A percentile compares a stretch with the other conserved stretches of the same genome.
Evolutionary conservation across 2,797 vertebrate genomes (phyloP).

Genomic region (Botia kubotai): DNA sequence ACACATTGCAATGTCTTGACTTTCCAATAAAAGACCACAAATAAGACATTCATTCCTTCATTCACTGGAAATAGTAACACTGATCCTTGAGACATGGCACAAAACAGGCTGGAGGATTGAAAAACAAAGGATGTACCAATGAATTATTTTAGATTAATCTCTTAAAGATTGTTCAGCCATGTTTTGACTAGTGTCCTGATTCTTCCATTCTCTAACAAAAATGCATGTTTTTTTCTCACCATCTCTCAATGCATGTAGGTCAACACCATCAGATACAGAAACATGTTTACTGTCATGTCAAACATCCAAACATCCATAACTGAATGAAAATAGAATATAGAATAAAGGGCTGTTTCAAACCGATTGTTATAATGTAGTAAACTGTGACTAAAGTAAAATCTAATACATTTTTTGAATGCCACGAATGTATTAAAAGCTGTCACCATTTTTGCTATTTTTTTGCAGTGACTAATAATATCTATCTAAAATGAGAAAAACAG

Average conservation of each 20-base stretch:
- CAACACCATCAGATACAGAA: not conserved
- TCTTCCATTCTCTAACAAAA: not conserved
- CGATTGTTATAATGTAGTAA: not conserved
- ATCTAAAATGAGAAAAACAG: not conserved
- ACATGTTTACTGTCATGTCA: not conserved
- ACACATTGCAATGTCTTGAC: slow-evolving; percentile 29
- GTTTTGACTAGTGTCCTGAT: not conserved
- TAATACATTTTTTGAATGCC: not conserved
- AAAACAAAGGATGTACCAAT: not conserved
- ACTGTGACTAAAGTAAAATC: not conserved
- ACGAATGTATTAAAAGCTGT: not conserved
- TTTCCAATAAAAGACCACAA: slow-evolving; percentile 14
- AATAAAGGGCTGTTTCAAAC: not conserved
- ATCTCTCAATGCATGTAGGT: not conserved
- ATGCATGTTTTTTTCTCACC: not conserved
- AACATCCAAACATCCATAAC: not conserved
- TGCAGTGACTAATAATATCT: not conserved
- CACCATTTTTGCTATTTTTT: not conserved
- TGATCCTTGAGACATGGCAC: not conserved
- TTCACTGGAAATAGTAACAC: not conserved
- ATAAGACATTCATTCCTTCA: not conserved
- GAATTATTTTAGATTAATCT: not conserved
- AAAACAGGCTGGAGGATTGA: not conserved
- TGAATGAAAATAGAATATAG: not conserved
- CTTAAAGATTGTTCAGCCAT: not conserved